A percentile compares a stretch with the other conserved stretches of the same genome.
phyloP scores from a whole-genome alignment of 2,797 vertebrate species.

The Cyclopterus lumpus region DNA sequence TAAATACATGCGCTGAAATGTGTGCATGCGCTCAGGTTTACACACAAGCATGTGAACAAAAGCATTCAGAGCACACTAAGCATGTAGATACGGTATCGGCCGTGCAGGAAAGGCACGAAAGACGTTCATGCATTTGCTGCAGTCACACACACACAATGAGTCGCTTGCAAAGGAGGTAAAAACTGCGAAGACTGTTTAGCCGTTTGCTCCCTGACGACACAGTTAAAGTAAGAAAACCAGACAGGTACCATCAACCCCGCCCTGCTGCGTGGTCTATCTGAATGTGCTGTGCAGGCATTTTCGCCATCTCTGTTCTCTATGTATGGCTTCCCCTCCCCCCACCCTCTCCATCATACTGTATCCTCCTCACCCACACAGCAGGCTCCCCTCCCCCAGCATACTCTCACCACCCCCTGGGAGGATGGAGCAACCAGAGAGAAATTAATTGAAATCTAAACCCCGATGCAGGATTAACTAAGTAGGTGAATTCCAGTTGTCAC shows the following conservation, averaged over 20 bases:
- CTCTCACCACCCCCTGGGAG: constrained; percentile 63
- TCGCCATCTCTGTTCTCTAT: constrained; percentile 64
- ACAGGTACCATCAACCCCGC: constrained; percentile 52
- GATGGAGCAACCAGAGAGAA: constrained; percentile 73
- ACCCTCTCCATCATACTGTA: constrained; percentile 73
- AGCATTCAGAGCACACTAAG: constrained; percentile 40
- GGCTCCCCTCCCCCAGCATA: constrained; percentile 64
- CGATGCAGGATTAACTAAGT: constrained; percentile 81
- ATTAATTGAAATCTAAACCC: constrained; percentile 85
- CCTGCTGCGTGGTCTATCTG: constrained; percentile 39
- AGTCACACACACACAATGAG: constrained; percentile 18
- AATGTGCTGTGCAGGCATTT: constrained; percentile 82
- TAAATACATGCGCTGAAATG: constrained; percentile 61
- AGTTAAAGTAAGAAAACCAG: constrained; percentile 36
- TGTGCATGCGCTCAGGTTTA: constrained; percentile 30
- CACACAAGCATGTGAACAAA: constrained; percentile 34
- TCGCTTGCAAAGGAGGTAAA: constrained; percentile 24
- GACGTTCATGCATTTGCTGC: constrained; percentile 32
- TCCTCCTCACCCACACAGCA: constrained; percentile 70
- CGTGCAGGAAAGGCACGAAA: constrained; percentile 39
- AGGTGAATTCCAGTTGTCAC: constrained; percentile 85
- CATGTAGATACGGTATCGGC: constrained; percentile 28
- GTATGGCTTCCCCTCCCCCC: constrained; percentile 68
- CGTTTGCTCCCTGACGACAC: constrained; percentile 48
- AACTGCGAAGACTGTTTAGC: constrained; percentile 50